A percentile compares a stretch with the other conserved stretches of the same genome.
Evolutionary conservation across 2,797 vertebrate species (phyloP).

Genomic region (Hydrophis major): DNA sequence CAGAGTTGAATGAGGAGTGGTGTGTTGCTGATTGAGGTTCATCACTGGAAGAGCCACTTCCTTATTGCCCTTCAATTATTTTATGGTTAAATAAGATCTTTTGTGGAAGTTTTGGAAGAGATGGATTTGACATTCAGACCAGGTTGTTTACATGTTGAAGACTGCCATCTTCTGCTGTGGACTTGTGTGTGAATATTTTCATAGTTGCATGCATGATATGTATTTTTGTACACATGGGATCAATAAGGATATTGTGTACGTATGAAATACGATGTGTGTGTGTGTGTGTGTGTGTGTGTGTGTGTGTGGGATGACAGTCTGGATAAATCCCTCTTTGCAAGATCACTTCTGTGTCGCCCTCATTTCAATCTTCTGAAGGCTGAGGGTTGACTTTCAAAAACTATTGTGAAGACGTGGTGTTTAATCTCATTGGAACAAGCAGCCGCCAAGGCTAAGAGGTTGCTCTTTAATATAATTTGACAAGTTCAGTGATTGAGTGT

Average conservation of each 20-base stretch:
- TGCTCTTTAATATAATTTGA: background rate
- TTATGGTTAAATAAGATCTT: background rate
- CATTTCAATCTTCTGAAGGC: background rate
- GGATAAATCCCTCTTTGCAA: background rate
- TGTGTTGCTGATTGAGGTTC: background rate
- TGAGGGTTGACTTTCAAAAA: background rate
- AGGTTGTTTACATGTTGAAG: background rate
- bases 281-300: no score
- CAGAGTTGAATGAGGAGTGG: background rate
- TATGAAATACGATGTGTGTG: background rate
- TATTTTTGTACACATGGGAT: background rate
- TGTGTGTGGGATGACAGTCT: background rate
- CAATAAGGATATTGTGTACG: background rate
- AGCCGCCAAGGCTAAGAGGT: background rate
- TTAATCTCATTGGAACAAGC: background rate
- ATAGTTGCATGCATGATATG: background rate
- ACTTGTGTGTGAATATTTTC: background rate
- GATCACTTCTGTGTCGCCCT: background rate
- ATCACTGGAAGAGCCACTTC: background rate
- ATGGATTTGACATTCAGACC: background rate
- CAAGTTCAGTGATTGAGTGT: background rate
- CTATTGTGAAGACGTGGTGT: background rate
- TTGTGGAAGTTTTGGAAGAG: no score
- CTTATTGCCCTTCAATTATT: constrained; percentile 26
- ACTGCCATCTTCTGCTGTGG: background rate